phyloP scores from a whole-genome alignment of 2,888 invertebrate species.

The Graphium colonna region DNA sequence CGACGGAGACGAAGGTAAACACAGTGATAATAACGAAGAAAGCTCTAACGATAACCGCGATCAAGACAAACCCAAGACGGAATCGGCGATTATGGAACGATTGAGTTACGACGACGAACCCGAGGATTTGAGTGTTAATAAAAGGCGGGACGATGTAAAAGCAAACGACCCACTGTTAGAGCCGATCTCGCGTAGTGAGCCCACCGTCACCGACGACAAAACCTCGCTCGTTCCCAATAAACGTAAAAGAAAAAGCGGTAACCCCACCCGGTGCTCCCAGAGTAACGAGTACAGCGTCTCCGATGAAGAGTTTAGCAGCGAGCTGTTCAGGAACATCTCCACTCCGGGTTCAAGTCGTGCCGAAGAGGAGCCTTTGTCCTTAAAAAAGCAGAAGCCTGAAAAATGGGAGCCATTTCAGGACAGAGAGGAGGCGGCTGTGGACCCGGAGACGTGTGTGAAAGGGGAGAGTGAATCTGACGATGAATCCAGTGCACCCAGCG shows the following conservation, averaged over 20 bases:
- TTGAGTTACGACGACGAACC: conserved; percentile 80
- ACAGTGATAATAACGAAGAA: conserved; percentile 63
- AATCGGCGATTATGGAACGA: conserved; percentile 51
- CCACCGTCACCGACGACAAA: conserved; percentile 69
- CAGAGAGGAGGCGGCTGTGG: conserved; percentile 65
- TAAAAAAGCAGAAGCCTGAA: conserved; percentile 73
- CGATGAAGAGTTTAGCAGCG: conserved; percentile 69
- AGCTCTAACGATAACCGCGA: conserved; percentile 48
- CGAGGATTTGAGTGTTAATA: conserved; percentile 84
- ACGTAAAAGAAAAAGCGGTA: conserved; percentile 90
- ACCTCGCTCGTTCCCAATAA: conserved; percentile 80
- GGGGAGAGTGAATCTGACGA: conserved; percentile 77
- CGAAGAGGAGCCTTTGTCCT: conserved; percentile 66
- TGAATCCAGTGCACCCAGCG: conserved; percentile 72
- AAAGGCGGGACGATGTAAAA: conserved; percentile 82
- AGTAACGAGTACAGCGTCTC: conserved; percentile 71
- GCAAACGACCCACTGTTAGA: conserved; percentile 58
- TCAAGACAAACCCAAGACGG: conserved; percentile 50
- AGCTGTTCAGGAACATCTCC: conserved; percentile 68
- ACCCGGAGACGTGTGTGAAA: conserved; percentile 65
- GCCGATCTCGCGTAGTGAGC: conserved; percentile 47
- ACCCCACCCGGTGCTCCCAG: conserved; percentile 87
- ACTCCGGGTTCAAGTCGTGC: conserved; percentile 62
- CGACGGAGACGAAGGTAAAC: conserved; percentile 59
- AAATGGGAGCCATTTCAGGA: conserved; percentile 70